Conservation (phyloP, 2,797 vertebrate genomes). For the Acanthiza pusilla region DNA sequence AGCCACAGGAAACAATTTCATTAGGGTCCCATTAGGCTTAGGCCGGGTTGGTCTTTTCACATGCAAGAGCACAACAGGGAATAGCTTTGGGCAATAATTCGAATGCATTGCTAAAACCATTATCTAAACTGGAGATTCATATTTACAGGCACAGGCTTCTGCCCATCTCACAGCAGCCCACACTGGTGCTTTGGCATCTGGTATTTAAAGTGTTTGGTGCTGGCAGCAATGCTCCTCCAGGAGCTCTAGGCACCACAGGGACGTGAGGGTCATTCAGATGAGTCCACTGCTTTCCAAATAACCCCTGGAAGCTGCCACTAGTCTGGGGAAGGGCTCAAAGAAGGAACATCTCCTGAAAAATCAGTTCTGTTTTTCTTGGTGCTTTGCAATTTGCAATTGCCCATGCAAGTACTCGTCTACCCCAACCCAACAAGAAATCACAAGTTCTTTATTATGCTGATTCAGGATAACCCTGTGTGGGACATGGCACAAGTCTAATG, state of each 20-base stretch:
- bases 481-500: background rate
- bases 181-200: accelerated
- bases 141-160: background rate
- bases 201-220: background rate
- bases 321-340: background rate
- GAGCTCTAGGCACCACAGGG: background rate
- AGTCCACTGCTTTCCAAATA: background rate
- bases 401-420: background rate
- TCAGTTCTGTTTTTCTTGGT: background rate
- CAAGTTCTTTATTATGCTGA: background rate
- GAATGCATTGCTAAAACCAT: background rate
- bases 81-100: background rate
- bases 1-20: constrained; percentile 6
- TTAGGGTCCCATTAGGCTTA: background rate
- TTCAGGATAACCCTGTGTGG: background rate
- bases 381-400: background rate
- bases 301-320: background rate
- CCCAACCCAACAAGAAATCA: background rate
- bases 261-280: accelerated
- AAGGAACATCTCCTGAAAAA: background rate
- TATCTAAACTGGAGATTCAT: background rate
- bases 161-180: background rate
- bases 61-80: background rate
- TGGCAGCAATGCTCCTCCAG: background rate
- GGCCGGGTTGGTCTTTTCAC: background rate